A percentile compares a stretch with the other conserved stretches of the same genome.
These are phyloP conservation scores for Eurystomus gularis DNA, from an alignment of 2,113 vertebrate species.

Conservation along the genomic window DNA sequence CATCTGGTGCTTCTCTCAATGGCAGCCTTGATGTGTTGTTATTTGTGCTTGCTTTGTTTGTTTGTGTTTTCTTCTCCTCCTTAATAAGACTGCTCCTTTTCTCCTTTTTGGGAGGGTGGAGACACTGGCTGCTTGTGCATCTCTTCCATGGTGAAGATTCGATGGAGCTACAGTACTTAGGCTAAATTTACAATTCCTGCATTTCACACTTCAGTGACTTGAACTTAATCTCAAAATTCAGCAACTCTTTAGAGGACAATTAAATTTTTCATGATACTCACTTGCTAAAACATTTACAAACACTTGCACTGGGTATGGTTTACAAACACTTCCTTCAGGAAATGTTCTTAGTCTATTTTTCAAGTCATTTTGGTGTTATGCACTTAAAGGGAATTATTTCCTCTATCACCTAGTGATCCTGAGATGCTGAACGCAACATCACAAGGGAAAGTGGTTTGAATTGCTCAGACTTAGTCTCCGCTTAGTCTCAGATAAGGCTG, in stretches of 20 bases:
- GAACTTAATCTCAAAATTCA: constrained; percentile 21
- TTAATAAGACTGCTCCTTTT: not conserved
- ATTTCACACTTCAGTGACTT: not conserved
- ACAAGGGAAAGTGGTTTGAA: not conserved
- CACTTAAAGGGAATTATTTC: not conserved
- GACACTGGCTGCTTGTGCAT: not conserved
- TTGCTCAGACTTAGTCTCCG: not conserved
- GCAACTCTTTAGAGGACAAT: not conserved
- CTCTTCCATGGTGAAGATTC: not conserved
- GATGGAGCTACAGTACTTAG: not conserved
- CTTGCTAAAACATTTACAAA: not conserved
- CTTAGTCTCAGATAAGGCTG: not conserved
- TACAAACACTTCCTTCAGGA: not conserved
- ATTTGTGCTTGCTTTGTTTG: too few species aligned
- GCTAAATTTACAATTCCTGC: not conserved
- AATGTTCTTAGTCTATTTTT: not conserved
- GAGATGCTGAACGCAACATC: not conserved
- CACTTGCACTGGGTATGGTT: not conserved
- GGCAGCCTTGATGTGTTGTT: not conserved
- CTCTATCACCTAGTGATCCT: not conserved
- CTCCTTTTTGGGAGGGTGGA: not conserved
- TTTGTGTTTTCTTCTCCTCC: too few species aligned
- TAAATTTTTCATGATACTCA: not conserved
- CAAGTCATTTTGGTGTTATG: not conserved
- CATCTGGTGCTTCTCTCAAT: not conserved